Conservation (phyloP, 2,888 invertebrate species). For the Apamea monoglypha region DNA sequence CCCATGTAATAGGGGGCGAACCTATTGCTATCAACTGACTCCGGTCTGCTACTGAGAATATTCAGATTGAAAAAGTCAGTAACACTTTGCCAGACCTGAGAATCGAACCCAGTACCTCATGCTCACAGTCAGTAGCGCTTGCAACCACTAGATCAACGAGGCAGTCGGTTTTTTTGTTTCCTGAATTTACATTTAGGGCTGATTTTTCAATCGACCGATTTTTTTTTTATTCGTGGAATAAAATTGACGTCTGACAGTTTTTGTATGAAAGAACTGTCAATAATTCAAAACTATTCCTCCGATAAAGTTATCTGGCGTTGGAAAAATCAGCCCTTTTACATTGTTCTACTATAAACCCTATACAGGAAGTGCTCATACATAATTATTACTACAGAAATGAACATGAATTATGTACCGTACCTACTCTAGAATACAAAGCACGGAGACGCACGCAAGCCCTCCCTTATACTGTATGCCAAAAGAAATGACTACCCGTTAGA, state of each 20-base stretch:
- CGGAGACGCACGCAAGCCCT: slow-evolving; percentile 25
- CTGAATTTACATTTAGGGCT: neutral
- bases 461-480: slow-evolving; percentile 32
- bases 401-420: slow-evolving; percentile 4
- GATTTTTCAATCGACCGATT: no score
- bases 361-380: slow-evolving; percentile 38
- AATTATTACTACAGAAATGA: slow-evolving; percentile 41
- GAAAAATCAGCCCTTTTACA: neutral
- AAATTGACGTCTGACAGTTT: no score
- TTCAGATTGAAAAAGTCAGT: neutral
- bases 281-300: no score
- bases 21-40: neutral
- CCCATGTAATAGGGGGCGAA: neutral
- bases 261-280: no score
- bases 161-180: neutral
- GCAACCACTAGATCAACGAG: neutral
- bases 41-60: neutral
- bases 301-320: no score
- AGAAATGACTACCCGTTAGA: slow-evolving; percentile 16
- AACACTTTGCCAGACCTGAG: neutral
- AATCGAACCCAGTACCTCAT: no score
- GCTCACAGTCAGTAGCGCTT: neutral
- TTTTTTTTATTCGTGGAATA: no score
- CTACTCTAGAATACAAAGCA: slow-evolving; percentile 13
- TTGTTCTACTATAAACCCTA: slow-evolving; percentile 17